Conservation (phyloP, 2,113 vertebrate genomes). For the Hemicordylus capensis region DNA sequence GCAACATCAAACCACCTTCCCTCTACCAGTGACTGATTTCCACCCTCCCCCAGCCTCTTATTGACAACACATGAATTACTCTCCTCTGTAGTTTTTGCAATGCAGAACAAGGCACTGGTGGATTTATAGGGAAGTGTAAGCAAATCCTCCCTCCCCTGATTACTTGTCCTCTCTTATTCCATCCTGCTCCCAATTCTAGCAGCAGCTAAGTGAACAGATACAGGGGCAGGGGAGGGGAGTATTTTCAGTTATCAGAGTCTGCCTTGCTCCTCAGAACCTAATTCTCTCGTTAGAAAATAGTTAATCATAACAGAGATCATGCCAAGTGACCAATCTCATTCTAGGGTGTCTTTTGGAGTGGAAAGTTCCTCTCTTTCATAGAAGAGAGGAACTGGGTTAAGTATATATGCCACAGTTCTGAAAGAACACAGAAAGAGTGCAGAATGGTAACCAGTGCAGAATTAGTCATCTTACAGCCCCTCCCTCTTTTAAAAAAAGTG, state of each 20-base stretch:
- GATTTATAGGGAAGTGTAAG: too few species aligned
- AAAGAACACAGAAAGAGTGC: not conserved
- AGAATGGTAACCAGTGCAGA: not conserved
- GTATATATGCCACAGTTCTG: not conserved
- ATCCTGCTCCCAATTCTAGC: not conserved
- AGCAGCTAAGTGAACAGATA: not conserved
- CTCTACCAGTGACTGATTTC: too few species aligned
- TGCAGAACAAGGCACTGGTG: too few species aligned
- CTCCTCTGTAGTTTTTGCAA: too few species aligned
- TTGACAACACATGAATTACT: too few species aligned
- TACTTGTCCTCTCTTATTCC: not conserved
- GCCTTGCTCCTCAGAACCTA: not conserved
- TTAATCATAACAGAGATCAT: too few species aligned
- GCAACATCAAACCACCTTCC: too few species aligned
- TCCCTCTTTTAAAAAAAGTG: not conserved
- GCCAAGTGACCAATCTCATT: not conserved
- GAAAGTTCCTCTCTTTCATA: not conserved
- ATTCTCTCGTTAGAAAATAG: too few species aligned
- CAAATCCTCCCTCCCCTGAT: too few species aligned
- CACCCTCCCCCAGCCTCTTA: too few species aligned
- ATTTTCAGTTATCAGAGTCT: not conserved
- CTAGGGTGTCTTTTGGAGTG: not conserved
- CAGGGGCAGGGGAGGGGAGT: too few species aligned
- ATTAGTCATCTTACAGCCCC: too few species aligned
- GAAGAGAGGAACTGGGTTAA: not conserved